Percentiles rank a stretch among this genome's conserved stretches.
Conservation (phyloP, 2,888 invertebrate species). For the Troglohyphantes excavatus region DNA sequence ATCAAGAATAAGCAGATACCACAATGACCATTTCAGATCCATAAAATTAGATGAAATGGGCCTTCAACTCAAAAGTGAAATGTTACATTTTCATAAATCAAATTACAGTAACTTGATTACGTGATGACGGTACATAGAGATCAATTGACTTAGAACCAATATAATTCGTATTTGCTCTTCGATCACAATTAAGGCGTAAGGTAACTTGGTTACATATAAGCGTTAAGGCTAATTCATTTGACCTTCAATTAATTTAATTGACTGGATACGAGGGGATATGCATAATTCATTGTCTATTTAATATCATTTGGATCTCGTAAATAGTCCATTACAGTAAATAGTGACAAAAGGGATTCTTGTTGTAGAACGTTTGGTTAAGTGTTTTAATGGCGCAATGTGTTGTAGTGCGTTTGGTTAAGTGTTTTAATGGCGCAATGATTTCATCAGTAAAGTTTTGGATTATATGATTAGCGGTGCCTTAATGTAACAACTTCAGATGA, state of each 20-base stretch:
- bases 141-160: constrained; percentile 7
- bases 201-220: constrained; percentile 32
- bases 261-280: constrained; percentile 20
- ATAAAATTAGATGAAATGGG: no score
- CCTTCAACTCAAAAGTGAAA: background rate
- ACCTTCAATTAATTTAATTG: constrained; percentile 58
- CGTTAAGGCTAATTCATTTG: constrained; percentile 43
- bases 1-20: no score
- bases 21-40: no score
- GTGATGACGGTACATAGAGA: constrained; percentile 1
- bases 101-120: constrained; percentile 21
- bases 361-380: no score
- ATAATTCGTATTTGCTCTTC: constrained; percentile 3
- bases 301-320: constrained; percentile 42
- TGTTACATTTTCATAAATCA: background rate
- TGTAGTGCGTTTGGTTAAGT: no score
- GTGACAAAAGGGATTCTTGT: background rate
- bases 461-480: no score
- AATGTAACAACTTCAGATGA: no score
- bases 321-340: constrained; percentile 46
- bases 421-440: no score
- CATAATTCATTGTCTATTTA: constrained; percentile 54
- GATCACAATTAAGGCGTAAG: constrained; percentile 1
- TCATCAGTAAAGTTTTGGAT: no score
- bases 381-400: no score